Base-by-base conservation (phyloP, 2,888 invertebrate genomes). In the Pollenia amentaria region DNA sequence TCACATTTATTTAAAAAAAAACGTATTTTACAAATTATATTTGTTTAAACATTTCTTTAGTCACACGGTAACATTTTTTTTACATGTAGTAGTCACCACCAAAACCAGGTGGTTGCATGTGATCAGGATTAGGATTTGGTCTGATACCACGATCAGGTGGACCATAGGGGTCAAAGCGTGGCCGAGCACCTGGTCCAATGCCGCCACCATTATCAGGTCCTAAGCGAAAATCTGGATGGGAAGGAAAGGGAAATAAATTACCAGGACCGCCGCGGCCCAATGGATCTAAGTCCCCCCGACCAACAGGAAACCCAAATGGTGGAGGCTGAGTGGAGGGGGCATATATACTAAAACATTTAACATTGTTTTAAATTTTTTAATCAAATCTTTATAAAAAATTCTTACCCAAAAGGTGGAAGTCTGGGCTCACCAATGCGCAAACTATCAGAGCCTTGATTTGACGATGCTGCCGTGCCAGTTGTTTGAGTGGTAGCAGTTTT, bases 121-220 rank as follows among this genome's bases (percentile, higher is more conserved):
- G 96, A 92, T 97, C 97, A 14, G 95, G 95, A 90, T 96, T 96
- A 3, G 94, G 94, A 57, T 92, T 94, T 88, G 94, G 88, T 70
- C 90, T 94, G 86, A 94, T 90, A 9, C 94, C 94, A 6, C 93
- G 94, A 48, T 93, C 94, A 8, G 95, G 95, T 0, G 97, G 97
- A 0, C 96, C 96, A 91, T 97, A 96, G 0, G 97, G 98, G 94
- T 98, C 97, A 92, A 97, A 98, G 79, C 97, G 95, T 64, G 90
- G 90, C 11, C 80, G 88, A 3, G 97, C 97, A 14, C 97, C 89
- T 12, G 60, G 72, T 7, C 72, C 72, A 72, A 72, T 29, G 9
- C 82, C 70, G 2, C 64, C 14, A 53, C 64, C 14, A 53, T 88
- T 88, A 40, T 81, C 76, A 3, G 69, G 85, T 14, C 73, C 80